phyloP scores from a whole-genome alignment of 2,888 invertebrate species.

The Cecidostiba fungosa region DNA sequence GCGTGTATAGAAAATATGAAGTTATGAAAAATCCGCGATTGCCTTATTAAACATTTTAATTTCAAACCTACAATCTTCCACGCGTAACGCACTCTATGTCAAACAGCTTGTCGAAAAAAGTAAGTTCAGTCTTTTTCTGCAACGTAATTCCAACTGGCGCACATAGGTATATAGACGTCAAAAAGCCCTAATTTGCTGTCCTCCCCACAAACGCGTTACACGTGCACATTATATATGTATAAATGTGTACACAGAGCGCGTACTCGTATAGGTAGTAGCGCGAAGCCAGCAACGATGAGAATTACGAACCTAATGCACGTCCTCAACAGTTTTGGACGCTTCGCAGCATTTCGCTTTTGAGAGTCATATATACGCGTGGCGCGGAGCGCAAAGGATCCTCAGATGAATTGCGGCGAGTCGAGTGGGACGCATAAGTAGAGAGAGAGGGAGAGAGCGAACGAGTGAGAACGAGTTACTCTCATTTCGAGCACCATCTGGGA shows the following conservation, averaged over 20 bases:
- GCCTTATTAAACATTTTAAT: too few species aligned
- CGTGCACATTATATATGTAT: background rate
- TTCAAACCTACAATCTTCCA: too few species aligned
- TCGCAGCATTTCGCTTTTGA: slow-evolving; percentile 42
- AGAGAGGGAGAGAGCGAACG: background rate
- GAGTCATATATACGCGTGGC: background rate
- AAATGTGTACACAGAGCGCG: background rate
- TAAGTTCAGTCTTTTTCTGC: background rate
- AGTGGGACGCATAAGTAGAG: slow-evolving; percentile 35
- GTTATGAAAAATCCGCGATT: background rate
- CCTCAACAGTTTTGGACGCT: slow-evolving; percentile 29
- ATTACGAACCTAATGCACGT: slow-evolving; percentile 43
- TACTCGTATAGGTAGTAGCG: background rate
- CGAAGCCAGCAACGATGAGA: background rate
- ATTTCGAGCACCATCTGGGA: background rate
- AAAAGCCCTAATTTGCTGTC: slow-evolving; percentile 21
- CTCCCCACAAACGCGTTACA: background rate
- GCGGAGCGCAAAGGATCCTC: slow-evolving; percentile 22
- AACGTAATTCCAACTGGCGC: background rate
- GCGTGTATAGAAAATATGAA: too few species aligned
- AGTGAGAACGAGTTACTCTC: slow-evolving; percentile 4
- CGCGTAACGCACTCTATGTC: too few species aligned
- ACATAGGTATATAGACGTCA: background rate
- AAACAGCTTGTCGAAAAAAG: background rate
- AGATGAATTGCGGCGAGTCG: slow-evolving; percentile 21